Conservation (phyloP, 2,113 vertebrate genomes). For the Lichenostomus cassidix region DNA sequence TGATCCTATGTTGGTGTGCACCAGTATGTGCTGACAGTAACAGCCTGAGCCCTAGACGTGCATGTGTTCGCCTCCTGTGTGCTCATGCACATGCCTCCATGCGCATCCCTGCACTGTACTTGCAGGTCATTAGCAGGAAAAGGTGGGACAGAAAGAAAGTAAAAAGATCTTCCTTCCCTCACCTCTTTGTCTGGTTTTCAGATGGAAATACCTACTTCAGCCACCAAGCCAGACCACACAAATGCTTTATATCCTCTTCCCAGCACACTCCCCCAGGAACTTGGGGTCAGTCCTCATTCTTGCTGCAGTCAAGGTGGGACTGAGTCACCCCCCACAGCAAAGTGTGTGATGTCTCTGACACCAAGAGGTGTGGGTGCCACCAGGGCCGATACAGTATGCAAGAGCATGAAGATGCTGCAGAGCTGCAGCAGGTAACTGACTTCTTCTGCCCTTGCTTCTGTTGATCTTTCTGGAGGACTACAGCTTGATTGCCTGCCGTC, state of each 20-base stretch:
- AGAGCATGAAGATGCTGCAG: rapidly evolving
- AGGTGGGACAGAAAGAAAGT: background rate
- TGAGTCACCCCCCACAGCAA: background rate
- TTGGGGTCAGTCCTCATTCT: rapidly evolving
- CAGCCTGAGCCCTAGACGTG: rapidly evolving
- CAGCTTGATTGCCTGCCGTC: background rate
- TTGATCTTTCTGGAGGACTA: too few relatives aligned
- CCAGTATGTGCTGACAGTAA: background rate
- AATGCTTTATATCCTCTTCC: background rate
- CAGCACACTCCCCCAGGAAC: background rate
- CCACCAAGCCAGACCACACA: rapidly evolving
- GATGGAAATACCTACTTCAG: too few relatives aligned
- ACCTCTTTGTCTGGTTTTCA: background rate
- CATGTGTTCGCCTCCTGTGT: rapidly evolving
- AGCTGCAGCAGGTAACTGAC: background rate
- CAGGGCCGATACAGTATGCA: rapidly evolving
- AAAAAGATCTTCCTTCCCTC: background rate
- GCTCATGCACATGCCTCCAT: rapidly evolving
- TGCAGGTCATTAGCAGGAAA: background rate
- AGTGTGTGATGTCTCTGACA: too few relatives aligned
- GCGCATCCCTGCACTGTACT: background rate
- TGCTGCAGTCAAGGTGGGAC: rapidly evolving
- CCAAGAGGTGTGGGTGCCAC: too few relatives aligned
- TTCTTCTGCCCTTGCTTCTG: background rate
- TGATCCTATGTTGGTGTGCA: background rate